phyloP scores from a whole-genome alignment of 2,888 invertebrate genomes.

The Desoria tigrina region DNA sequence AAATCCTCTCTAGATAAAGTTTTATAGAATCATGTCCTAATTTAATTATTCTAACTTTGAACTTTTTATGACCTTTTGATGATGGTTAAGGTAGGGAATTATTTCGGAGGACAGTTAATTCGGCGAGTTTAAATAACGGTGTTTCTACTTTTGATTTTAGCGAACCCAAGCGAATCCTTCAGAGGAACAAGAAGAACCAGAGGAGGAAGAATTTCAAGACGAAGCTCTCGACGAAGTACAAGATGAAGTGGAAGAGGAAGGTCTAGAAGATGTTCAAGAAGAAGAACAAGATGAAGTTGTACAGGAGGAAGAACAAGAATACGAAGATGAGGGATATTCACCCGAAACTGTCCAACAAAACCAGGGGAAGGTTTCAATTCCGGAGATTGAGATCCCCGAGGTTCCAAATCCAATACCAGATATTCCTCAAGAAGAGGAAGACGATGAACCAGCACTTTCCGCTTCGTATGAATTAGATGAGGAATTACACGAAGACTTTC shows the following conservation, averaged over 20 bases:
- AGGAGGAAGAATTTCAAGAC: background rate
- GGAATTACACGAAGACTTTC: background rate
- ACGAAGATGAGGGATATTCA: background rate
- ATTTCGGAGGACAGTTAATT: too few relatives aligned
- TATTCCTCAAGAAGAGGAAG: background rate
- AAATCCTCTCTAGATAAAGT: too few relatives aligned
- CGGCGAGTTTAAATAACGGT: too few relatives aligned
- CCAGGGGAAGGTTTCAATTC: background rate
- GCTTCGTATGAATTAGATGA: constrained; percentile 15
- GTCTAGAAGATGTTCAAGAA: background rate
- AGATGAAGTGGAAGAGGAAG: background rate
- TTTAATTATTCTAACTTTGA: too few relatives aligned
- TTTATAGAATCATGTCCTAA: too few relatives aligned
- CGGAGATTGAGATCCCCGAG: background rate
- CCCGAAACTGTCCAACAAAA: too few relatives aligned
- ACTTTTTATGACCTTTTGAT: too few relatives aligned
- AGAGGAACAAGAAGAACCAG: too few relatives aligned
- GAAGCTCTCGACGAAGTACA: background rate
- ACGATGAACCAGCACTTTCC: constrained; percentile 13
- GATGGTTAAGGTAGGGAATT: too few relatives aligned
- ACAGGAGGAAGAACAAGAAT: constrained; percentile 1
- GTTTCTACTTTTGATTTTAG: too few relatives aligned
- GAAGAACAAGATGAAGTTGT: constrained; percentile 4
- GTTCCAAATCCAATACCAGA: too few relatives aligned
- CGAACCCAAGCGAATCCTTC: too few relatives aligned